phyloP scores from a whole-genome alignment of 2,888 invertebrate species.

The Caenorhabditis virilis region DNA sequence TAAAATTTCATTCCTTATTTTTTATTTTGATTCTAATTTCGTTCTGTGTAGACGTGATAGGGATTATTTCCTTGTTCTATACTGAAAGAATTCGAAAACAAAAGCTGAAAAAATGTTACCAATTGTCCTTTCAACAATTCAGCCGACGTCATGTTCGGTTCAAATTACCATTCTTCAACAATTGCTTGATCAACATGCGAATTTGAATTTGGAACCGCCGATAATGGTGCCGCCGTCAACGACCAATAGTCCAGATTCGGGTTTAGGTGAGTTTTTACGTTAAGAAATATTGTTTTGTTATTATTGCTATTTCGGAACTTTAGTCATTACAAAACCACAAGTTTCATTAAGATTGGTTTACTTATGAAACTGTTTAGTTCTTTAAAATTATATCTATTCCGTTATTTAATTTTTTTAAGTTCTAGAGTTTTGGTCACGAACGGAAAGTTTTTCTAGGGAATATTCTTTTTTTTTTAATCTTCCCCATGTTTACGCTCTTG shows the following conservation, averaged over 20 bases:
- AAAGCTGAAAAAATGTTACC: neutral
- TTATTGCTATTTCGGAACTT: neutral
- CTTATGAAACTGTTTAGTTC: too few species aligned
- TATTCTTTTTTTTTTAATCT: too few species aligned
- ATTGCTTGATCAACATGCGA: conserved; percentile 22
- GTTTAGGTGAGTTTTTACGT: conserved; percentile 28
- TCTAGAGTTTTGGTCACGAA: too few species aligned
- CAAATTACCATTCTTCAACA: conserved; percentile 39
- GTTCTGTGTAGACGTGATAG: too few species aligned
- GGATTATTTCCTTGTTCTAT: neutral
- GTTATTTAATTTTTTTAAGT: too few species aligned
- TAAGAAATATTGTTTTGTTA: too few species aligned
- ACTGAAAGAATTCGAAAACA: neutral
- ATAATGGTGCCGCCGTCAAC: neutral
- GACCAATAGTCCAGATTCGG: conserved; percentile 36
- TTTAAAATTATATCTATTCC: too few species aligned
- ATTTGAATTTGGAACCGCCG: conserved; percentile 20
- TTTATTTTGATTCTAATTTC: too few species aligned
- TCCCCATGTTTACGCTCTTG: too few species aligned
- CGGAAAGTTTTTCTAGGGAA: too few species aligned
- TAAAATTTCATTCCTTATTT: neutral
- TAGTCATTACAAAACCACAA: too few species aligned
- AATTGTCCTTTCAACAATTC: conserved; percentile 7
- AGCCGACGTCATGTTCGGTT: conserved; percentile 39
- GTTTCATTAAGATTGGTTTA: too few species aligned